Conservation (phyloP, 2,113 vertebrate genomes). For the Paedocypris sp. region DNA sequence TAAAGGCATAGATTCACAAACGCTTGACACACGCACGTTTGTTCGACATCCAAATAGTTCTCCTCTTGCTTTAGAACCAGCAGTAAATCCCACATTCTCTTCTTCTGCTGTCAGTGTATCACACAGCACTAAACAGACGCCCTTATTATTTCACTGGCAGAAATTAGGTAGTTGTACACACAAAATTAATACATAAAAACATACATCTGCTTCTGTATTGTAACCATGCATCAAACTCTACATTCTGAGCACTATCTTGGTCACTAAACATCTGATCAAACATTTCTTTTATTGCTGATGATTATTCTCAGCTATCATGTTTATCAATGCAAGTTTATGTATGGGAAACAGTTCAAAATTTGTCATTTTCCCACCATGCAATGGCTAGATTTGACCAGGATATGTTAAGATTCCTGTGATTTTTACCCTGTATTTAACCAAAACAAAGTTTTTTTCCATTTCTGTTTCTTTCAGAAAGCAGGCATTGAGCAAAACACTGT, state of each 20-base stretch:
- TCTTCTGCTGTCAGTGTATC: too few relatives aligned
- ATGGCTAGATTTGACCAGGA: conserved; percentile 75
- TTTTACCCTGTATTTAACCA: conserved; percentile 89
- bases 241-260: conserved; percentile 86
- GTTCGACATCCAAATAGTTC: neutral
- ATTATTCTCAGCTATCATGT: conserved; percentile 35
- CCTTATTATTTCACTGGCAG: conserved; percentile 64
- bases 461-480: conserved; percentile 44
- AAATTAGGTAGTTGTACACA: conserved; percentile 69
- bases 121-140: neutral
- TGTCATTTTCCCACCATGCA: conserved; percentile 78
- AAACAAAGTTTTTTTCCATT: conserved; percentile 41
- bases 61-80: too few relatives aligned
- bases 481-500: conserved; percentile 47
- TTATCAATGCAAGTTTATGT: conserved; percentile 50
- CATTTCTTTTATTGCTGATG: too few relatives aligned
- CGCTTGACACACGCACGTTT: too few relatives aligned
- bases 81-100: conserved; percentile 8
- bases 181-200: conserved; percentile 54
- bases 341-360: conserved; percentile 69
- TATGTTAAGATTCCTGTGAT: conserved; percentile 82
- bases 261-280: too few relatives aligned
- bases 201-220: conserved; percentile 57
- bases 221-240: conserved; percentile 54
- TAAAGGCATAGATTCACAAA: conserved; percentile 29